These are phyloP conservation scores for Aromia moschata DNA, from an alignment of 2,888 invertebrate genomes.

Conservation along the genomic window DNA sequence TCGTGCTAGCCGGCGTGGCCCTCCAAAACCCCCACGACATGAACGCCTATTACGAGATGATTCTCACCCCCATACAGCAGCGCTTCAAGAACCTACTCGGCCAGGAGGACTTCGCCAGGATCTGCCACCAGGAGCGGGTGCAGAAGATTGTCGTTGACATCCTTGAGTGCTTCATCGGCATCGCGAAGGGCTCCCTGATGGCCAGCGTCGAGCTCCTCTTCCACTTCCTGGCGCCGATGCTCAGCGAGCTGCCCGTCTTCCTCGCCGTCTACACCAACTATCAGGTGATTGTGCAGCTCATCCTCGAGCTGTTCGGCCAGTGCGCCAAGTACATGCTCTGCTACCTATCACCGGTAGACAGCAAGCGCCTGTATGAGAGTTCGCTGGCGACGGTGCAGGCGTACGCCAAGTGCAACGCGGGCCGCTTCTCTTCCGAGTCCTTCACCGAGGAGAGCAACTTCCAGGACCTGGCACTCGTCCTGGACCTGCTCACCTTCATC, in stretches of 20 bases:
- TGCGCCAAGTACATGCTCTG: constrained; percentile 77
- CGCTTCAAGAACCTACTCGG: constrained; percentile 67
- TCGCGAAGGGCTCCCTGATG: constrained; percentile 70
- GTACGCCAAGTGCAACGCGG: constrained; percentile 73
- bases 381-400: constrained; percentile 76
- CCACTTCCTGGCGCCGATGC: constrained; percentile 69
- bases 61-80: constrained; percentile 64
- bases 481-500: constrained; percentile 73
- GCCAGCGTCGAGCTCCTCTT: constrained; percentile 61
- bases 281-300: constrained; percentile 79
- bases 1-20: constrained; percentile 73
- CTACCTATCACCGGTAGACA: constrained; percentile 69
- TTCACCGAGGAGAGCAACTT: constrained; percentile 78
- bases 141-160: constrained; percentile 77
- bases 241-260: constrained; percentile 75
- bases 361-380: constrained; percentile 71
- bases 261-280: constrained; percentile 78
- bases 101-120: constrained; percentile 66
- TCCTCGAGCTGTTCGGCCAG: constrained; percentile 77
- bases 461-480: constrained; percentile 80
- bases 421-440: constrained; percentile 70
- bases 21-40: constrained; percentile 55
- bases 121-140: constrained; percentile 70
- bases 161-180: constrained; percentile 79
- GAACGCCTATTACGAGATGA: constrained; percentile 57